These are phyloP conservation scores for Holcopasites calliopsidis DNA, from an alignment of 1,140 invertebrate genomes.

Conservation along the genomic window DNA sequence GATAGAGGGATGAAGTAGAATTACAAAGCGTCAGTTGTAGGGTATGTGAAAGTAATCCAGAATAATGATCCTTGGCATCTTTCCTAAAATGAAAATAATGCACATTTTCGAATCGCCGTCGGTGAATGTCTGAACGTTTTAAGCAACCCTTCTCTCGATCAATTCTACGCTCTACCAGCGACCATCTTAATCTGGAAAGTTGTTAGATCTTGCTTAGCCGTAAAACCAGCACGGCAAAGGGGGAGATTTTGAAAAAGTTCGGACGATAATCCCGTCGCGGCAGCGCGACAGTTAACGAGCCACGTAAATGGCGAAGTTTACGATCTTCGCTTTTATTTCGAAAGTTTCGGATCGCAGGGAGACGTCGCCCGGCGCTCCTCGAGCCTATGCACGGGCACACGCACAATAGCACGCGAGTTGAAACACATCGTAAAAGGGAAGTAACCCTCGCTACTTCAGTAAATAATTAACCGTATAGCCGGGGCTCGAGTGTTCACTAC, in stretches of 20 bases:
- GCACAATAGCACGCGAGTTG: neutral
- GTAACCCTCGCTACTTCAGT: conserved; percentile 36
- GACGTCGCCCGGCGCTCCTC: neutral
- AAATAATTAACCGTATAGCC: conserved; percentile 56
- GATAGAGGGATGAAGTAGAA: too few relatives aligned
- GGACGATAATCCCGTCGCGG: conserved; percentile 33
- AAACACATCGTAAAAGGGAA: conserved; percentile 43
- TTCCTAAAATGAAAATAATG: too few relatives aligned
- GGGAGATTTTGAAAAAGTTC: conserved; percentile 35
- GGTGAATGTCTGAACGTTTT: conserved; percentile 2
- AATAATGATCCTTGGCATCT: too few relatives aligned
- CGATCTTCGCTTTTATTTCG: conserved; percentile 45
- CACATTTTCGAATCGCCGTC: too few relatives aligned
- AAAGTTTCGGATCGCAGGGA: conserved; percentile 16
- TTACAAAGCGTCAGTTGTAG: too few relatives aligned
- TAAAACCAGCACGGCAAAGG: neutral
- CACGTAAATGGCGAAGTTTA: conserved; percentile 47
- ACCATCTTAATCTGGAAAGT: conserved; percentile 35
- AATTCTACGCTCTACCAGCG: neutral
- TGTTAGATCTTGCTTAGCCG: conserved; percentile 29
- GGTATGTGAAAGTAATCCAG: too few relatives aligned
- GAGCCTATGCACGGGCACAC: conserved; percentile 21
- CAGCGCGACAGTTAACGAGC: conserved; percentile 19
- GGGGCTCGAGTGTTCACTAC: conserved; percentile 39
- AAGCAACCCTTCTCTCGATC: neutral